phyloP scores from a whole-genome alignment of 2,888 invertebrate genomes.

The Tupiocoris notatus region DNA sequence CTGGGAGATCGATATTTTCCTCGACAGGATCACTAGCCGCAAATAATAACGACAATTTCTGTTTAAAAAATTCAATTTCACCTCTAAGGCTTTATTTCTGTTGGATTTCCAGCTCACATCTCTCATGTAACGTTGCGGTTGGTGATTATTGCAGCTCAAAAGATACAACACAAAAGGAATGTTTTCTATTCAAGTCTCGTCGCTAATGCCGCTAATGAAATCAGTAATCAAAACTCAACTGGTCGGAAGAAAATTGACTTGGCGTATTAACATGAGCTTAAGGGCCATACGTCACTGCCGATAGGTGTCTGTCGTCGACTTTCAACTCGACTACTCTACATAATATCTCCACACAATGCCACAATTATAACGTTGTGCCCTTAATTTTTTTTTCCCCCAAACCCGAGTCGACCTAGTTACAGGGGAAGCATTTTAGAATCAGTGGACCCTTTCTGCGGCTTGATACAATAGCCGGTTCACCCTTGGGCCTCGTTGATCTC shows the following conservation, averaged over 20 bases:
- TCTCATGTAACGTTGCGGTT: too few species aligned
- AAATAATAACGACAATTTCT: too few species aligned
- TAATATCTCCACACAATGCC: conserved; percentile 29
- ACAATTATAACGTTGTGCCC: conserved; percentile 5
- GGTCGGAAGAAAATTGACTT: not conserved
- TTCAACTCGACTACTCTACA: conserved; percentile 11
- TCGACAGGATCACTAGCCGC: too few species aligned
- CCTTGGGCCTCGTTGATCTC: not conserved
- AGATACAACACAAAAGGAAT: too few species aligned
- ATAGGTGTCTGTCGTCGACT: not conserved
- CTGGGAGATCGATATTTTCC: too few species aligned
- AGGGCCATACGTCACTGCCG: not conserved
- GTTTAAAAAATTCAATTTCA: too few species aligned
- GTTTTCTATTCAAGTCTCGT: too few species aligned
- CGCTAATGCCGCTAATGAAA: not conserved
- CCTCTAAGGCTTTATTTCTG: too few species aligned
- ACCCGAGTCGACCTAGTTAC: not conserved
- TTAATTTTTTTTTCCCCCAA: conserved; percentile 1
- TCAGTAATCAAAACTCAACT: not conserved
- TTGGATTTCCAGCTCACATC: too few species aligned
- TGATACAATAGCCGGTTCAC: not conserved
- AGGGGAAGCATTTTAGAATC: not conserved
- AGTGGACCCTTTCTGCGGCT: not conserved
- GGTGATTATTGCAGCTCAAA: too few species aligned
- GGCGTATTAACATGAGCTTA: not conserved